Evolutionary conservation across 2,888 invertebrate species (phyloP), one percentile per base, ranked within the genome.

Genomic region (Exephanes ischioxanthus): DNA sequence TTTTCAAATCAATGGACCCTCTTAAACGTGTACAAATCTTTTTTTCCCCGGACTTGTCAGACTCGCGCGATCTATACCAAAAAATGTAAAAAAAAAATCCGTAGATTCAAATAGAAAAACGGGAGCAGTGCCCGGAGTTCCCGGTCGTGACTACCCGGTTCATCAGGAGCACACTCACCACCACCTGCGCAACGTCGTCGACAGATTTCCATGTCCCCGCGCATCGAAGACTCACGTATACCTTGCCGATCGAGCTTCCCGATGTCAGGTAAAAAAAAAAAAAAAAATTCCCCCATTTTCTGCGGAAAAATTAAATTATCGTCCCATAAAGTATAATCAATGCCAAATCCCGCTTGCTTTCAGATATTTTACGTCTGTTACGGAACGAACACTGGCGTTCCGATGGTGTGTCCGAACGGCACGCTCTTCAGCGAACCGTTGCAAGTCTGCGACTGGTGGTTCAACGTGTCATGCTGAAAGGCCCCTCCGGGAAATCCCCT

Each of bases 371-470:
- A 92, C 87, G 90, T 93, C n/a, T 93, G 93, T 83, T 91, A 90
- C 45, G 92, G 91, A 33, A 90, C 90, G 48, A 91, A 92, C 4
- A 90, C 89, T 0, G 92, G 92, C 19, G 92, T 92, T 22, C 91
- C 93, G 9, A 92, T 93, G 93, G 87, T 92, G 48, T 93, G 93
- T 86, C 93, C 93, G 19, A 93, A 93, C 84, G 93, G 93, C 61
- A 93, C 93, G 9, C 87, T 93, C 22, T 93, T 93, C 89, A 93
- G 91, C 86, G 91, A 93, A 85, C 89, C 91, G 67, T 90, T 92
- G 37, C 91, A 92, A 82, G 93, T 93, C 5, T 93, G 93, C 84
- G 93, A 93, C 79, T 93, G 93, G 93, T 93, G 93, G 93, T 93
- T 91, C 87, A 93, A 93, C 84, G 93, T 93, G 1, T 89, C 88